Evolutionary conservation across 64 coral and sea anemone genomes (phyloP).

Genomic region (Stylophora pistillata): DNA sequence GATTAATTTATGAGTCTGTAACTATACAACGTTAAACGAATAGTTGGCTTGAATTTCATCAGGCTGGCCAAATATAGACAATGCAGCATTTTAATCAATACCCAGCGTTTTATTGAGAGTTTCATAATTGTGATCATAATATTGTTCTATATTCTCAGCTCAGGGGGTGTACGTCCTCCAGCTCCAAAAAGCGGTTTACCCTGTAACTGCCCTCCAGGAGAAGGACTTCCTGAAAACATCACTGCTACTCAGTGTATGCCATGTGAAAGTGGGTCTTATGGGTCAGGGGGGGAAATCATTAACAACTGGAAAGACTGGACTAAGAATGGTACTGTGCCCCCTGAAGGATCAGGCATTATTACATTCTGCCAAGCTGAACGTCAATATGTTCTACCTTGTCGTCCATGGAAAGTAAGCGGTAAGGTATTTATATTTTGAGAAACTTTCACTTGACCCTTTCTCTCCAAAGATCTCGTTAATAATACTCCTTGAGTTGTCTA

Average conservation of each 20-base stretch:
- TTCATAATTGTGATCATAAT: no score
- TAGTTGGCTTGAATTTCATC: no score
- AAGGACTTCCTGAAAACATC: neutral
- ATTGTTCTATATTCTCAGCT: neutral
- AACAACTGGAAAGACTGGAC: conserved; percentile 60
- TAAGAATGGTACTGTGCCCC: conserved; percentile 50
- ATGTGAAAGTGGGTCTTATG: conserved; percentile 11
- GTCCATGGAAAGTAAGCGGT: conserved; percentile 65
- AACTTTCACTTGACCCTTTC: no score
- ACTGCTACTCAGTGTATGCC: neutral
- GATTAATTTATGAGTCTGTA: no score
- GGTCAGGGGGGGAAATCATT: conserved; percentile 43
- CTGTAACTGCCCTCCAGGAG: conserved; percentile 38
- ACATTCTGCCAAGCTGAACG: conserved; percentile 48
- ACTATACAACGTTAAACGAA: no score
- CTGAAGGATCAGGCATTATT: conserved; percentile 31
- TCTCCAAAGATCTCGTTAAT: no score
- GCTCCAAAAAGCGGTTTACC: neutral
- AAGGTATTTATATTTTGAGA: neutral
- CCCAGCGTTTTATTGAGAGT: neutral
- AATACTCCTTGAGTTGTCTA: no score
- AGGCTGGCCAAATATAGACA: no score
- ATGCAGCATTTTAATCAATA: neutral
- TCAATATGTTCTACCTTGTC: conserved; percentile 16
- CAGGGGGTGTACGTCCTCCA: neutral